Conservation (phyloP, 2,888 invertebrate genomes). For the Caenorhabditis zanzibari region DNA sequence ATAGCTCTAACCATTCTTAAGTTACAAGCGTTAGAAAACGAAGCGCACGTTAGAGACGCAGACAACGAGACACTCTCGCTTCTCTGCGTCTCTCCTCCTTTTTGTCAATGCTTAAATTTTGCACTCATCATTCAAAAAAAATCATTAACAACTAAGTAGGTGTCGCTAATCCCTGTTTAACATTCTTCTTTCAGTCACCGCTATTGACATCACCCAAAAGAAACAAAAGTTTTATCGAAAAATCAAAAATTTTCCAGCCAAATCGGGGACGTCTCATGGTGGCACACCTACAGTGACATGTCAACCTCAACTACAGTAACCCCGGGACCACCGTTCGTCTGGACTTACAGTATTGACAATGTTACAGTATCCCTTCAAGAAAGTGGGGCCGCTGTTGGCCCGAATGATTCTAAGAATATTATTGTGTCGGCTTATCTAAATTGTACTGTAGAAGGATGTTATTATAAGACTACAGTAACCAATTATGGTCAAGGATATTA, state of each 20-base stretch:
- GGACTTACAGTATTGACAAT: neutral
- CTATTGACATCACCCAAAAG: no score
- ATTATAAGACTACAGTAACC: conserved; percentile 7
- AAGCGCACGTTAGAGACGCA: neutral
- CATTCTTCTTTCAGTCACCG: no score
- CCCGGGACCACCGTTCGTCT: neutral
- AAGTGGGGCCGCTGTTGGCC: neutral
- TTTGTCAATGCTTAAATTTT: no score
- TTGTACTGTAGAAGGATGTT: neutral
- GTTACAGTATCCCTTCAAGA: neutral
- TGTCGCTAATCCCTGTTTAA: no score
- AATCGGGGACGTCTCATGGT: neutral
- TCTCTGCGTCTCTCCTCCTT: neutral
- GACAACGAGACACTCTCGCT: neutral
- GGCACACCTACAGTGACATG: neutral
- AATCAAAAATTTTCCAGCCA: neutral
- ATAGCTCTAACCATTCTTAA: no score
- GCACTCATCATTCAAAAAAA: no score
- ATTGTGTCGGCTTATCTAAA: conserved; percentile 2
- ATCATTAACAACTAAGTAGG: no score
- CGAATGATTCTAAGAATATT: neutral
- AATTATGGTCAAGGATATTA: neutral
- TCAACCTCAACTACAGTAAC: neutral
- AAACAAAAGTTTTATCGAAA: no score
- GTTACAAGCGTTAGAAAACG: no score